Evolutionary conservation across 2,113 vertebrate genomes (phyloP).

Genomic region (Genyomyrus donnyi): DNA sequence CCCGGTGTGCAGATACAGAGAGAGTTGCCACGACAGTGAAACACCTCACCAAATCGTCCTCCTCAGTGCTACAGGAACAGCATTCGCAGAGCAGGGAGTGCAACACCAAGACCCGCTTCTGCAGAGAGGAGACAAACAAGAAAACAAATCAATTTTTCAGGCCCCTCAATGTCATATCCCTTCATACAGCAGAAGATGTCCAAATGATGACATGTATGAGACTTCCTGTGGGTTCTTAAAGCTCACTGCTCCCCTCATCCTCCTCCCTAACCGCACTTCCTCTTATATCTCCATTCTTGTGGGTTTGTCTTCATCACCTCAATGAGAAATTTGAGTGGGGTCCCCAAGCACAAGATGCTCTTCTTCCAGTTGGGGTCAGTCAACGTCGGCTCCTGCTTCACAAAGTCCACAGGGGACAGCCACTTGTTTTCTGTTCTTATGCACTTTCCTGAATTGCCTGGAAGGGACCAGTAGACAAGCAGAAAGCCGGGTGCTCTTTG

Average conservation of each 20-base stretch:
- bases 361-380: slow-evolving; percentile 42
- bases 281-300: neutral
- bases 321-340: slow-evolving; percentile 37
- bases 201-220: neutral
- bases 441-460: slow-evolving; percentile 37
- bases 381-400: neutral
- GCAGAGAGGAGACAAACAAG: slow-evolving; percentile 29
- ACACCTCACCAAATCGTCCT: slow-evolving; percentile 35
- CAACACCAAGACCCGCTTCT: slow-evolving; percentile 25
- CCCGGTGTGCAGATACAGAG: neutral
- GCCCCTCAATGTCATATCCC: neutral
- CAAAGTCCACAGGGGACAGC: slow-evolving; percentile 51
- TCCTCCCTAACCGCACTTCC: neutral
- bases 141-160: neutral
- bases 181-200: neutral
- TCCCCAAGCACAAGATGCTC: slow-evolving; percentile 45
- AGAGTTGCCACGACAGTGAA: neutral
- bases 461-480: slow-evolving; percentile 15
- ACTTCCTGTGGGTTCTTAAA: neutral
- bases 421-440: slow-evolving; percentile 53
- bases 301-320: slow-evolving; percentile 36
- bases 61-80: slow-evolving; percentile 3
- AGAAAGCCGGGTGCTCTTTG: neutral
- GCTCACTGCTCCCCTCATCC: neutral
- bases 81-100: slow-evolving; percentile 43